Base-by-base conservation (phyloP, 2,113 vertebrate species). In the Agapornis roseicollis region DNA sequence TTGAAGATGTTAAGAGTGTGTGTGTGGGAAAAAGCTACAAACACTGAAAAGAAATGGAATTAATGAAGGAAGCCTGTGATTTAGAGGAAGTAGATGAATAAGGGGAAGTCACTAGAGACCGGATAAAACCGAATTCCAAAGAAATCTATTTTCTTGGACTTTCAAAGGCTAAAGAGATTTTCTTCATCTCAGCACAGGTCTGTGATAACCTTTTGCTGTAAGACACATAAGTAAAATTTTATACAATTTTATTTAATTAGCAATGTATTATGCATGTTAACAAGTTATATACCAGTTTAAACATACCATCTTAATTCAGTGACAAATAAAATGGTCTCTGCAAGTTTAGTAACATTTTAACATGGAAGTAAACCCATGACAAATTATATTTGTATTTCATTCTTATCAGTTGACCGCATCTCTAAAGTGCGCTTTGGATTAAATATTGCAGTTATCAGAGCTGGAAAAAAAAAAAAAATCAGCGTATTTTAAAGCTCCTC, bases 181-280 rank as follows among this genome's bases (percentile, higher is more conserved):
- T 83, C 53, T 90, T 76, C 47, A 66, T 81, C 77, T 86, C 61
- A 35, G 72, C 80, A 89, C 1, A 2, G 7, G 18, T 68, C 65
- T 88, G 3, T 17, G 56, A 93, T 84, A 96, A 90, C 56, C 65
- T 81, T 86, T 35, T 71, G 31, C 52, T 86, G 44, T 66, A 73
- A 77, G 41, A 60, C 22, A 89, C 20, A 39, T 58, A 28, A 88
- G 10, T 68, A 42, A 80, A 56, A 41, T 33, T 58, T 60, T 52
- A 55, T 13, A 89, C n/a, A 77, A 90, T 89, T 92, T 68, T 29
- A 88, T 78, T 96, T 84, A 80, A 90, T 86, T 90, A 88, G 37
- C 52, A 88, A 28, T 19, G 58, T 68, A 37, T 93, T 84, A 81
- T 76, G 37, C 49, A 71, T 28, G 35, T 91, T 80, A 85, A 64